Percentiles rank a stretch among this genome's conserved stretches.
These are phyloP conservation scores for Rhincodon typus DNA, from an alignment of 2,797 vertebrate genomes.

Conservation along the genomic window DNA sequence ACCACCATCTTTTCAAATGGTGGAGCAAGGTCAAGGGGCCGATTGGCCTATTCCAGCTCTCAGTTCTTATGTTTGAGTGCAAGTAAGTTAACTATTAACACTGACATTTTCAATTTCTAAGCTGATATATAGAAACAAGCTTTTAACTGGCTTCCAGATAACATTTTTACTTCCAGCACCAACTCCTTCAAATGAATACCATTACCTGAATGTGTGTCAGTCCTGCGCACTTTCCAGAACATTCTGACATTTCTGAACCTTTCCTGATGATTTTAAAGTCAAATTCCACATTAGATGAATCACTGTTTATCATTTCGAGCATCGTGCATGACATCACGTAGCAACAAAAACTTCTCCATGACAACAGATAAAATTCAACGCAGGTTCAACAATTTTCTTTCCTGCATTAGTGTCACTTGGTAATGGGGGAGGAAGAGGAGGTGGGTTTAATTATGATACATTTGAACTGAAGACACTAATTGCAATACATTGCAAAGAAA, in stretches of 20 bases:
- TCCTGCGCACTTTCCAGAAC: neutral
- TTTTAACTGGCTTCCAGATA: too few species aligned
- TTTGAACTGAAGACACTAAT: constrained; percentile 12
- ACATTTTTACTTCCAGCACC: neutral
- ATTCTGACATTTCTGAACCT: constrained; percentile 8
- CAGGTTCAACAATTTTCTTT: neutral
- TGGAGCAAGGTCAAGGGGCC: too few species aligned
- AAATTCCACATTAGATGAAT: constrained; percentile 14
- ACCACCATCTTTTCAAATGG: too few species aligned
- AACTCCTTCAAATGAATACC: neutral
- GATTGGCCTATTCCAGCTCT: too few species aligned
- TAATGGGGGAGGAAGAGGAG: neutral
- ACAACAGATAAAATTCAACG: constrained; percentile 14
- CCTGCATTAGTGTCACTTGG: neutral
- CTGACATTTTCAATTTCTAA: neutral
- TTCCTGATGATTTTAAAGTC: neutral
- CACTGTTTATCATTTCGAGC: neutral
- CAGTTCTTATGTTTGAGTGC: too few species aligned
- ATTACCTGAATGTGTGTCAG: neutral
- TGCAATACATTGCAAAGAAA: neutral
- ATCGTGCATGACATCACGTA: neutral
- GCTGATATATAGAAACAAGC: neutral
- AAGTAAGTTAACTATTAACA: neutral
- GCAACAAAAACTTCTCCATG: constrained; percentile 22
- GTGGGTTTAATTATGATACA: constrained; percentile 15